Evolutionary conservation across 2,113 vertebrate genomes (phyloP).

Genomic region (Nothoprocta perdicaria): DNA sequence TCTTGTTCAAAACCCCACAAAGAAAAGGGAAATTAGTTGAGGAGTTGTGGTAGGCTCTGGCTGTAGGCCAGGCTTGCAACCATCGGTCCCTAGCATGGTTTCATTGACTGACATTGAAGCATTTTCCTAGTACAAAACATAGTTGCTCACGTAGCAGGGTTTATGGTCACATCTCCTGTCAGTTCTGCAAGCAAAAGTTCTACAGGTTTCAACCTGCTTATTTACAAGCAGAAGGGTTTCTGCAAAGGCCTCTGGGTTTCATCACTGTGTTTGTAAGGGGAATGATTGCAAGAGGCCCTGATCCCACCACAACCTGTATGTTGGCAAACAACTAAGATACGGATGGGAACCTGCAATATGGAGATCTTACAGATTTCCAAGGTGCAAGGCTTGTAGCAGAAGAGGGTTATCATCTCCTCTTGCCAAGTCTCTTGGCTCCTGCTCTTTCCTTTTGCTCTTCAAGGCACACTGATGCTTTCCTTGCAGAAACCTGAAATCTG

Average conservation of each 20-base stretch:
- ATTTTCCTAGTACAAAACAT: accelerated
- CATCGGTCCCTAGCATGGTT: accelerated
- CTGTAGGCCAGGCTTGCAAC: not conserved
- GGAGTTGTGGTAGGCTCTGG: accelerated
- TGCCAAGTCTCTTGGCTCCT: not conserved
- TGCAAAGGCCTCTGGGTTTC: accelerated
- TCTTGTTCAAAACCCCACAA: not conserved
- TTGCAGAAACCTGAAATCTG: not conserved
- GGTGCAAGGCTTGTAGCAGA: not conserved
- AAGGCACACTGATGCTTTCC: accelerated
- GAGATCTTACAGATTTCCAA: accelerated
- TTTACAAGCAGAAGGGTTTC: accelerated
- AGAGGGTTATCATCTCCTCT: not conserved
- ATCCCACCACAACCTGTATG: accelerated
- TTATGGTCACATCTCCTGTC: no score
- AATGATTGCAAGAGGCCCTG: accelerated
- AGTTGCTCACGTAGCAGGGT: accelerated
- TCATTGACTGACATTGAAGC: accelerated
- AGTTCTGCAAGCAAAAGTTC: accelerated
- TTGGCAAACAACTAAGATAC: not conserved
- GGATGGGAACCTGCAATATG: not conserved
- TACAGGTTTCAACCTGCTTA: accelerated
- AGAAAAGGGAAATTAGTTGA: accelerated
- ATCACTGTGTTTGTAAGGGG: accelerated
- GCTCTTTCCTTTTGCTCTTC: not conserved